phyloP scores from a whole-genome alignment of 2,113 vertebrate species.

The Sapayoa aenigma region DNA sequence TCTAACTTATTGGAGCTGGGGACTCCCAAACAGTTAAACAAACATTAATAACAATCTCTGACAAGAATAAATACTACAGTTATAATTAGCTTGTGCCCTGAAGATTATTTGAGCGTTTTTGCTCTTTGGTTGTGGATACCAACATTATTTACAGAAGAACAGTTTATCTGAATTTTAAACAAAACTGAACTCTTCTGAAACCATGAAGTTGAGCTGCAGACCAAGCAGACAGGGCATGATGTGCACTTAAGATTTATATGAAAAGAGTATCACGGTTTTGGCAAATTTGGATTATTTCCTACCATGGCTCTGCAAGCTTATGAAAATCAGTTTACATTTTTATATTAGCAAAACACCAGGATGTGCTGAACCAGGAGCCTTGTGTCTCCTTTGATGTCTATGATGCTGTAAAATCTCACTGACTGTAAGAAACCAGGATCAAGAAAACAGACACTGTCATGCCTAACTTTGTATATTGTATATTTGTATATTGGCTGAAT shows the following conservation, averaged over 20 bases:
- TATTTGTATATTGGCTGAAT: neutral
- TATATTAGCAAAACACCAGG: neutral
- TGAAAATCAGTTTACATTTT: neutral
- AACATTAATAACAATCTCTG: neutral
- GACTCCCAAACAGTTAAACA: neutral
- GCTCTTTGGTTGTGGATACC: neutral
- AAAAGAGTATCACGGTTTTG: neutral
- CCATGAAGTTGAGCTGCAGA: neutral
- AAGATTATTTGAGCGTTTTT: neutral
- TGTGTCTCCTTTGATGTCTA: neutral
- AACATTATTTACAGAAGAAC: neutral
- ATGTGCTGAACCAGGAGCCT: neutral
- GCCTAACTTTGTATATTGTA: neutral
- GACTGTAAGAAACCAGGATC: neutral
- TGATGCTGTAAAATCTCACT: neutral
- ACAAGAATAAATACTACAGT: neutral
- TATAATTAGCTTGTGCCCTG: neutral
- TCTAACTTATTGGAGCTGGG: neutral
- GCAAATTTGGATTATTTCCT: neutral
- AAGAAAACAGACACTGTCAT: neutral
- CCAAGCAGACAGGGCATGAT: neutral
- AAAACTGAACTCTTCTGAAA: neutral
- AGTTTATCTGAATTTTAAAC: conserved; percentile 43
- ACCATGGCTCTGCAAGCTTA: neutral
- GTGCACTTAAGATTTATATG: neutral